Conservation (phyloP, 2,113 vertebrate genomes). For the Alligator mississippiensis region DNA sequence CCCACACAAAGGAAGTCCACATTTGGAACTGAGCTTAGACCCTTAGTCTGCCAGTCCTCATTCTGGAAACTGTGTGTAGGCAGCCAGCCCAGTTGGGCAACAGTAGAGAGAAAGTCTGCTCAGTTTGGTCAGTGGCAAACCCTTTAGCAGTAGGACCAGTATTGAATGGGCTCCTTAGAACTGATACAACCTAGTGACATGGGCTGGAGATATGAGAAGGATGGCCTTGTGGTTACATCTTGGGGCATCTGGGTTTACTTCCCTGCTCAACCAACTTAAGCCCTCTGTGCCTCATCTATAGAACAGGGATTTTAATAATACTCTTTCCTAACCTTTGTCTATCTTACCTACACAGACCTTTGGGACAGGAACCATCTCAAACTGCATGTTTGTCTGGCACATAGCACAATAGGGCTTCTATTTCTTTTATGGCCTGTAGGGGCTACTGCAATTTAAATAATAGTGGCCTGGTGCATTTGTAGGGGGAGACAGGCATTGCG, state of each 20-base stretch:
- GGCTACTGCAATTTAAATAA: background rate
- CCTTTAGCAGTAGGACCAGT: background rate
- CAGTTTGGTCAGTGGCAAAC: background rate
- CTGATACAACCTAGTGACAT: background rate
- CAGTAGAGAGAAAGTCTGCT: background rate
- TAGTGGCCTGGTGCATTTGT: background rate
- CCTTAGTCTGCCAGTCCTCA: background rate
- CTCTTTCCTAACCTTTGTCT: background rate
- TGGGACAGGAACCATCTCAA: background rate
- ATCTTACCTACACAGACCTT: background rate
- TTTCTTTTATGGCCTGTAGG: background rate
- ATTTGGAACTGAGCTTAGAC: background rate
- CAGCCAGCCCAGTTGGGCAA: background rate
- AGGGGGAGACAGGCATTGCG: background rate
- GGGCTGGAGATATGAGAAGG: background rate
- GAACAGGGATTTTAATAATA: background rate
- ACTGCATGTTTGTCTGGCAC: accelerated
- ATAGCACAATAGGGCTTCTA: background rate
- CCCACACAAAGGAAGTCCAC: background rate
- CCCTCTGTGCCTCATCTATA: background rate
- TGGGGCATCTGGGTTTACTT: background rate
- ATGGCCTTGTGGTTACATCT: background rate
- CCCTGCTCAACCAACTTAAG: background rate
- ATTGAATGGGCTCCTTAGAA: background rate
- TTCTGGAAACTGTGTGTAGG: background rate